Conservation (phyloP, 2,888 invertebrate genomes). For the Tachina fera region DNA sequence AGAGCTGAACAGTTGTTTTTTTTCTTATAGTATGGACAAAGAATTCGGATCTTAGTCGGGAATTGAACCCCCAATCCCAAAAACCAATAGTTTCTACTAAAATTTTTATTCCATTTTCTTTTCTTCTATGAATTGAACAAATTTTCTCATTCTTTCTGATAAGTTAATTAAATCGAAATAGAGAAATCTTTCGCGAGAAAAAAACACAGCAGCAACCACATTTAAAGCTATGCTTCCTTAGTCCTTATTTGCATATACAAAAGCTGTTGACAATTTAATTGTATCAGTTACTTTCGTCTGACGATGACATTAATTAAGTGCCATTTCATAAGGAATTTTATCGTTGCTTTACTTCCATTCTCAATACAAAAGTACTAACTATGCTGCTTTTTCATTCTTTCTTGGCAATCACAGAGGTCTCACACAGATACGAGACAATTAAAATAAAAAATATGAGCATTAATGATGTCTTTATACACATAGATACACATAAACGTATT, state of each 20-base stretch:
- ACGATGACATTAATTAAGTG: slow-evolving; percentile 61
- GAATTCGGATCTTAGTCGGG: too few species aligned
- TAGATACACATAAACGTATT: not conserved
- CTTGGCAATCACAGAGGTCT: not conserved
- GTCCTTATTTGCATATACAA: not conserved
- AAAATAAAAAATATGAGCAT: slow-evolving; percentile 1
- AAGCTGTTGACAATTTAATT: slow-evolving; percentile 14
- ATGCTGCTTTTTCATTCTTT: not conserved
- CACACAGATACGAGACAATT: not conserved
- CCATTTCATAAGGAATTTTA: slow-evolving; percentile 42
- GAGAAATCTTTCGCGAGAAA: not conserved
- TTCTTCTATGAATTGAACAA: too few species aligned
- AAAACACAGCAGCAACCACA: not conserved
- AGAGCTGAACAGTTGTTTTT: too few species aligned
- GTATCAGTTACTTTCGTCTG: slow-evolving; percentile 40
- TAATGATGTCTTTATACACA: not conserved
- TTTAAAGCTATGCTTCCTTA: not conserved
- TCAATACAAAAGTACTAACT: not conserved
- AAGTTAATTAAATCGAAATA: not conserved
- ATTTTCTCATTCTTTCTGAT: too few species aligned
- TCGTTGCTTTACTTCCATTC: not conserved
- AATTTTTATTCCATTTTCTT: too few species aligned
- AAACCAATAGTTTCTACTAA: too few species aligned
- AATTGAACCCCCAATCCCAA: too few species aligned
- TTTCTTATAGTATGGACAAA: too few species aligned